These are phyloP conservation scores for Caenorhabditis afra DNA, from an alignment of 2,888 invertebrate genomes.

Conservation along the genomic window DNA sequence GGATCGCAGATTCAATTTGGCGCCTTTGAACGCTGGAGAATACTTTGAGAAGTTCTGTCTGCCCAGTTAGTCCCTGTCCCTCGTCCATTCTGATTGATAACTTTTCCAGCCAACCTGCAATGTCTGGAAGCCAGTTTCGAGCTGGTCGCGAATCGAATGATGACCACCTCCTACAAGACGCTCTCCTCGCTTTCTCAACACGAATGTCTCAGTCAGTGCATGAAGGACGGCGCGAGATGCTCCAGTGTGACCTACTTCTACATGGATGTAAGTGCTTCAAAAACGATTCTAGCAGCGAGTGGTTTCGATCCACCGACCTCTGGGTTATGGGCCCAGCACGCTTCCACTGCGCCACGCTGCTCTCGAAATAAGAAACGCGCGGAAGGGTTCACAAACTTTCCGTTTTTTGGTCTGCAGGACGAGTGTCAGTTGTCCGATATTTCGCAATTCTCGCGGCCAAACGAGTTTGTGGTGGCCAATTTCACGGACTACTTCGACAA, in stretches of 20 bases:
- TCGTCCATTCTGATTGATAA: neutral
- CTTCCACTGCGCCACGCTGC: slow-evolving; percentile 81
- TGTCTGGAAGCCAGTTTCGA: slow-evolving; percentile 77
- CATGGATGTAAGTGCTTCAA: slow-evolving; percentile 31
- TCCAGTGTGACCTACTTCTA: slow-evolving; percentile 75
- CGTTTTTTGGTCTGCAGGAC: slow-evolving; percentile 64
- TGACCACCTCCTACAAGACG: slow-evolving; percentile 65
- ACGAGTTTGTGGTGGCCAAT: slow-evolving; percentile 70
- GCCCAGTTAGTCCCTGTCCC: slow-evolving; percentile 62
- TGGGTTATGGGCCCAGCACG: slow-evolving; percentile 92
- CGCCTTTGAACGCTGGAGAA: slow-evolving; percentile 72
- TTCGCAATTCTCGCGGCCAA: slow-evolving; percentile 74
- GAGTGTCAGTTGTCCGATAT: slow-evolving; percentile 77
- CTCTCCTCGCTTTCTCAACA: slow-evolving; percentile 69
- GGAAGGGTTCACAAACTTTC: neutral
- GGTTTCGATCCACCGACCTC: slow-evolving; percentile 87
- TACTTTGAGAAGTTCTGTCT: slow-evolving; percentile 79
- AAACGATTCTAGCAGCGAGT: slow-evolving; percentile 73
- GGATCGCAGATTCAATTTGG: slow-evolving; percentile 66
- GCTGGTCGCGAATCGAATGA: slow-evolving; percentile 72
- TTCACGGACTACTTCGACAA: slow-evolving; percentile 80
- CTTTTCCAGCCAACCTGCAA: slow-evolving; percentile 66
- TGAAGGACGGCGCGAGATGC: slow-evolving; percentile 79
- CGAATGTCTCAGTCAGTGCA: slow-evolving; percentile 72
- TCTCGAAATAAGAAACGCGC: slow-evolving; percentile 19